These are phyloP conservation scores for Caenorhabditis sp. DNA, from an alignment of 2,888 invertebrate species.

Conservation along the genomic window DNA sequence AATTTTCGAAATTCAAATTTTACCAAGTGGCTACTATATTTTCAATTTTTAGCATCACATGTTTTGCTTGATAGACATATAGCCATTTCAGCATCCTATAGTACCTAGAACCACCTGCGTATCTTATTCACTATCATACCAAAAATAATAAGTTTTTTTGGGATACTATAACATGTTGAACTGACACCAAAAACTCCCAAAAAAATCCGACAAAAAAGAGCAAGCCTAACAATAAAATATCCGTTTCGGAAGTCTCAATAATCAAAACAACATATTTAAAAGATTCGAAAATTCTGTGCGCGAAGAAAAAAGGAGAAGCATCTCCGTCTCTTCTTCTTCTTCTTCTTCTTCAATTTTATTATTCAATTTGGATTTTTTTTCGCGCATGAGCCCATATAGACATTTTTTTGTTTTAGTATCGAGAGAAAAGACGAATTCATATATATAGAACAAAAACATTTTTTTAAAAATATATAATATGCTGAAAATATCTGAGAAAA, in stretches of 20 bases:
- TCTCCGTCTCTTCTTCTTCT: background rate
- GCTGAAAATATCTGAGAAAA: no score
- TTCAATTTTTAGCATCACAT: no score
- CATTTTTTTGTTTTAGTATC: background rate
- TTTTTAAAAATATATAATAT: no score
- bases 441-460: background rate
- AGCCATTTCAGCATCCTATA: no score
- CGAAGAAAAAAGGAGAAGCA: slow-evolving; percentile 8
- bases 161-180: no score
- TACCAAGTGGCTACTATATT: no score
- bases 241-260: background rate
- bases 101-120: no score
- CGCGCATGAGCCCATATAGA: background rate
- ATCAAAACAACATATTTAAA: no score
- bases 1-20: no score
- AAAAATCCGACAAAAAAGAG: slow-evolving; percentile 5
- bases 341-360: slow-evolving; percentile 31
- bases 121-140: no score
- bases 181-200: slow-evolving; percentile 5
- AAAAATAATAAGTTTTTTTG: no score
- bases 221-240: slow-evolving; percentile 7
- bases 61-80: no score
- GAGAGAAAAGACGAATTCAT: background rate
- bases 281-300: background rate
- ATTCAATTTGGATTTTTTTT: slow-evolving; percentile 14